phyloP scores from a whole-genome alignment of 2,113 vertebrate species.

The Murina feae region DNA sequence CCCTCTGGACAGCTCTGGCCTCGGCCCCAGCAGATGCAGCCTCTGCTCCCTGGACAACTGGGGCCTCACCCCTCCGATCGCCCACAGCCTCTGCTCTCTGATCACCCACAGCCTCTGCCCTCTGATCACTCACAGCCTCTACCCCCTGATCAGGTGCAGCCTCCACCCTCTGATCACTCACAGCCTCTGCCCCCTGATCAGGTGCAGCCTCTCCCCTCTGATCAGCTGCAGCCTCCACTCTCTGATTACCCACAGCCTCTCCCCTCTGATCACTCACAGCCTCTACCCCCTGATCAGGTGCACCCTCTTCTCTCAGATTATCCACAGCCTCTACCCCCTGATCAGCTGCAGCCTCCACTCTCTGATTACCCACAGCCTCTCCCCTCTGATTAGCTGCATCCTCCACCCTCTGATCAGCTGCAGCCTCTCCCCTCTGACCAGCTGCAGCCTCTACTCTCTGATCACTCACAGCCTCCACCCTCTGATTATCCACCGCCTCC shows the following conservation, averaged over 20 bases:
- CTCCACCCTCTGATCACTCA: neutral
- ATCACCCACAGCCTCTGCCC: too few species aligned
- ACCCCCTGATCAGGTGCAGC: neutral
- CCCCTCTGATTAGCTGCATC: neutral
- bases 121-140: neutral
- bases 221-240: neutral
- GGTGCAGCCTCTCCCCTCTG: neutral
- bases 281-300: neutral
- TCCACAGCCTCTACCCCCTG: neutral
- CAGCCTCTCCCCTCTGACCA: neutral
- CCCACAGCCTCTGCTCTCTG: neutral
- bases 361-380: neutral
- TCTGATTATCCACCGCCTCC: neutral
- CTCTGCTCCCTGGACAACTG: neutral
- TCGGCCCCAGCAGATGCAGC: neutral
- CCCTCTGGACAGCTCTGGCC: neutral
- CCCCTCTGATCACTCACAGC: neutral
- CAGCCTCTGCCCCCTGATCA: neutral
- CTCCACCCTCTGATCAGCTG: neutral
- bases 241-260: neutral
- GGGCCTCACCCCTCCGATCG: neutral
- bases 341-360: neutral
- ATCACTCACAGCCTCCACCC: accelerated
- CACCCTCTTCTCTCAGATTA: neutral
- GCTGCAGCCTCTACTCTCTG: neutral